Evolutionary conservation across 2,113 vertebrate genomes (phyloP).

Genomic region (Melospiza georgiana): DNA sequence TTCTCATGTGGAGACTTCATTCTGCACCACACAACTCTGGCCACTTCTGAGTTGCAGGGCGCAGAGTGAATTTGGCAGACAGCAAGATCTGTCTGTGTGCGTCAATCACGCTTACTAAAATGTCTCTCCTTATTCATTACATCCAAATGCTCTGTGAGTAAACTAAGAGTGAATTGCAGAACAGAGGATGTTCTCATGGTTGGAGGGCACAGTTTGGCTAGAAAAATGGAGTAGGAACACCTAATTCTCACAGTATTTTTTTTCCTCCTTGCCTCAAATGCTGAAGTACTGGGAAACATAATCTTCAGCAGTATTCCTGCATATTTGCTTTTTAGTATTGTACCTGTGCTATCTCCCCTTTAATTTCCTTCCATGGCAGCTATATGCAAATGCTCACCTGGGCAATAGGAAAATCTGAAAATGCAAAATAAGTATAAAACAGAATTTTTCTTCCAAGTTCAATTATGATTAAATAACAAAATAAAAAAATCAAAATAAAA

Average conservation of each 20-base stretch:
- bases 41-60: constrained; percentile 7
- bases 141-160: constrained; percentile 38
- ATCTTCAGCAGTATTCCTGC: neutral
- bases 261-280: neutral
- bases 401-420: neutral
- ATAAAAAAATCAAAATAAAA: neutral
- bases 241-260: neutral
- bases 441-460: neutral
- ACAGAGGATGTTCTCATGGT: neutral
- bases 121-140: constrained; percentile 58
- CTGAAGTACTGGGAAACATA: neutral
- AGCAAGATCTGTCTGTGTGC: constrained; percentile 31
- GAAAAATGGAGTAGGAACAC: neutral
- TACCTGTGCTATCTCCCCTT: neutral
- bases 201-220: neutral
- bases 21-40: neutral
- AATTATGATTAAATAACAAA: neutral
- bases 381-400: neutral
- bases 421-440: neutral
- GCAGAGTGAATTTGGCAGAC: constrained; percentile 42
- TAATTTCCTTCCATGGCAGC: neutral
- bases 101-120: constrained; percentile 39
- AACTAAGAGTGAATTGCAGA: neutral
- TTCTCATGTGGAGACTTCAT: neutral
- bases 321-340: neutral